Percentiles rank a stretch among this genome's conserved stretches.
phyloP scores from a whole-genome alignment of 2,113 vertebrate genomes.

The Notechis scutatus region DNA sequence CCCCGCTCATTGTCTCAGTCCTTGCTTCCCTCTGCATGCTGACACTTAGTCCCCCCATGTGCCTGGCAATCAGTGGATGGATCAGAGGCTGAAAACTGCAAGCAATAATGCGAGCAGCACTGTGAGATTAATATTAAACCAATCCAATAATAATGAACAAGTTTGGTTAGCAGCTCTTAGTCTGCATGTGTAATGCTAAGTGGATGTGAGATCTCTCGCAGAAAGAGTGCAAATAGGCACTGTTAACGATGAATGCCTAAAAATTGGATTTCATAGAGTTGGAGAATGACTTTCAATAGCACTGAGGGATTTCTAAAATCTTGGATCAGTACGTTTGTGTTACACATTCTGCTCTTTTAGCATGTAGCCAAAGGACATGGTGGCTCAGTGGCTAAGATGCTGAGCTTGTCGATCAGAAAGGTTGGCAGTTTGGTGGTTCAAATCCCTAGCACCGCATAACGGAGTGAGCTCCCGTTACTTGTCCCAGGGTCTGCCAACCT shows the following conservation, averaged over 20 bases:
- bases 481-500: too few species aligned
- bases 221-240: not conserved
- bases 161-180: not conserved
- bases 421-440: too few species aligned
- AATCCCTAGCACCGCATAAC: too few species aligned
- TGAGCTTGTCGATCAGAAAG: too few species aligned
- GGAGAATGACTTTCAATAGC: not conserved
- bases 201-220: not conserved
- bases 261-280: not conserved
- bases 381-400: too few species aligned
- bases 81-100: not conserved
- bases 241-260: not conserved
- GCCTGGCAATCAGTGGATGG: not conserved
- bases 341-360: not conserved
- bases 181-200: not conserved
- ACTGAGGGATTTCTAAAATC: not conserved
- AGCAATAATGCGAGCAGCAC: not conserved
- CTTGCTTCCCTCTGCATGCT: not conserved
- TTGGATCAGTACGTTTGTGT: not conserved
- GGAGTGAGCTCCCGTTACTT: too few species aligned
- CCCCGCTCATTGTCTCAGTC: not conserved
- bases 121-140: not conserved
- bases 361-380: not conserved
- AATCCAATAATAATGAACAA: not conserved
- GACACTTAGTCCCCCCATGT: not conserved